Percentiles rank a stretch among this genome's conserved stretches.
These are phyloP conservation scores for Panurus biarmicus DNA, from an alignment of 2,113 vertebrate species.

Conservation along the genomic window DNA sequence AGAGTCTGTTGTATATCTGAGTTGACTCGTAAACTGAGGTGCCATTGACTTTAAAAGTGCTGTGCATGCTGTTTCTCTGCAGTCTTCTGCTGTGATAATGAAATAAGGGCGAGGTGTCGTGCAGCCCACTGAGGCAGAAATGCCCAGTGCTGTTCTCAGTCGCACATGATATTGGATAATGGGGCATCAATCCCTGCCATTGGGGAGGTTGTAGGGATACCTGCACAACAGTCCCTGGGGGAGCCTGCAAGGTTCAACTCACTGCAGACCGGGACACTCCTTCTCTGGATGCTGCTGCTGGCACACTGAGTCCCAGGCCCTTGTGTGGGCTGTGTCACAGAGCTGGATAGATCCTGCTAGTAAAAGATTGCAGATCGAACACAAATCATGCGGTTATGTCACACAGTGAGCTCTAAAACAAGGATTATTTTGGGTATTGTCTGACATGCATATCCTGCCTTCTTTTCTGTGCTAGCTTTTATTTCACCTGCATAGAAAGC, in stretches of 20 bases:
- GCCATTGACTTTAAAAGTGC: background rate
- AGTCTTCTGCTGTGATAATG: background rate
- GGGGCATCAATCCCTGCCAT: background rate
- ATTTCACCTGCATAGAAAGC: background rate
- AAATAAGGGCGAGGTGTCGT: background rate
- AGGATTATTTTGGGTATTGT: background rate
- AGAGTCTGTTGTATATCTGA: background rate
- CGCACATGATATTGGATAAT: background rate
- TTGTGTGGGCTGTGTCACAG: background rate
- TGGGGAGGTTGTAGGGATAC: background rate
- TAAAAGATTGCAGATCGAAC: fast-evolving
- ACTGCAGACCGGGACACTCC: background rate
- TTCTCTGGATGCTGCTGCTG: background rate
- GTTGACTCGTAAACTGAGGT: background rate
- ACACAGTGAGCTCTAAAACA: background rate
- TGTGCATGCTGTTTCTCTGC: background rate
- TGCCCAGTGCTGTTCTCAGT: background rate
- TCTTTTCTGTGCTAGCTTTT: background rate
- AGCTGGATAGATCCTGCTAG: background rate
- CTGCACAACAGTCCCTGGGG: background rate
- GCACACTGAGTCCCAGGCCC: background rate
- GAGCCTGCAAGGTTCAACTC: background rate
- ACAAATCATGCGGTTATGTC: fast-evolving
- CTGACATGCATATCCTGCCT: background rate
- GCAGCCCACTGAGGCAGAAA: background rate